Base-by-base conservation (phyloP, 2,888 invertebrate species). In the Caenorhabditis sp. region DNA sequence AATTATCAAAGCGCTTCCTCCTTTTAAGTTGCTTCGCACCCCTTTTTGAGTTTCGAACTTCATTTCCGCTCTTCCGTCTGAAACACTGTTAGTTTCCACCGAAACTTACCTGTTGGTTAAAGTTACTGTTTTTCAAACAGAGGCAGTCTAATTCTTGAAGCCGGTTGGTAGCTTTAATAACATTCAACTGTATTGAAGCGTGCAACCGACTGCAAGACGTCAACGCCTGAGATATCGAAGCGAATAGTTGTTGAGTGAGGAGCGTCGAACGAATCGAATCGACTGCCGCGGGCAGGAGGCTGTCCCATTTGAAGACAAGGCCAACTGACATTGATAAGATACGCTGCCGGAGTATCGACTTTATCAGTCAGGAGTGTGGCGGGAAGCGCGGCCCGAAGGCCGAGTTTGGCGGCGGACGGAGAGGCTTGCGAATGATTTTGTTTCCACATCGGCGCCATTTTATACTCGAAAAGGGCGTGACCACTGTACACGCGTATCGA, bases 91-190 rank as follows among this genome's bases (percentile, higher is more conserved):
- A 30, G 30, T 30, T 30, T 7, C 9, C 13, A 3, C 35, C 35
- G 9, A 35, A 35, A 35, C n/a, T n/a, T n/a, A n/a, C n/a, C n/a
- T n/a, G n/a, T n/a, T n/a, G n/a, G n/a, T n/a, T n/a, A n/a, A n/a
- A n/a, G n/a, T n/a, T n/a, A n/a, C n/a, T n/a, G n/a, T n/a, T 41
- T 9, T 32, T 24, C 32, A 27, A 43, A 17, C 24, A 11, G 11
- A 27, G 11, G 66, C 65, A n/a, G 15, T 17, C 4, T 15, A 27
- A 6, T 48, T 59, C 30, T 41, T 70, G 70, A 43, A 70, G 70
- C 41, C 70, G 52, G 59, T 70, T 70, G 70, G 70, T 70, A 70
- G 70, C 70, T 70, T 70, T 70, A 70, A 70, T 70, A 70, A 37
- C 70, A 35, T 45, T 35, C 11, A 15, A 35, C 22, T 27, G 59